A percentile compares a stretch with the other conserved stretches of the same genome.
Evolutionary conservation across 1,140 invertebrate genomes (phyloP).

Genomic region (Brachionus angularis): DNA sequence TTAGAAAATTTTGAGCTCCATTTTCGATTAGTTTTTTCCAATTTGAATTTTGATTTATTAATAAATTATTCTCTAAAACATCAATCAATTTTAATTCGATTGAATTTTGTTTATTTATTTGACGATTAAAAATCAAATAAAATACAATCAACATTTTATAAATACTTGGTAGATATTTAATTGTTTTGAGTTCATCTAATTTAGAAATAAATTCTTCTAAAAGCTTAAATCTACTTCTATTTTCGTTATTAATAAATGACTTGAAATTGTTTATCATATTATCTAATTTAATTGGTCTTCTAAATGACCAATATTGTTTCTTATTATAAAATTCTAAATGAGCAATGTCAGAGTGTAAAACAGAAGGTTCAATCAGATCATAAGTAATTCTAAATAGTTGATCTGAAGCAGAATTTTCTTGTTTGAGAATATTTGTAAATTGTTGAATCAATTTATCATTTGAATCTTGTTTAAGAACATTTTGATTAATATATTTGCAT

Average conservation of each 20-base stretch:
- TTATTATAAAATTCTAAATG: background rate
- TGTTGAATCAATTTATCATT: background rate
- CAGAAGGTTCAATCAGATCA: background rate
- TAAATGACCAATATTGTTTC: slow-evolving; percentile 8
- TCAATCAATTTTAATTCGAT: background rate
- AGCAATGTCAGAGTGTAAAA: background rate
- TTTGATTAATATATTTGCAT: background rate
- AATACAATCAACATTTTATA: background rate
- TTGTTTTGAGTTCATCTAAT: slow-evolving; percentile 1
- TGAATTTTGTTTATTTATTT: slow-evolving; percentile 5
- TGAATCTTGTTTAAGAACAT: background rate
- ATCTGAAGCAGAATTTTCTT: slow-evolving; percentile 4
- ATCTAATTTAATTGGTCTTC: slow-evolving; percentile 16
- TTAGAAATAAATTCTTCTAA: background rate
- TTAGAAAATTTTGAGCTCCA: background rate
- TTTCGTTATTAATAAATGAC: background rate
- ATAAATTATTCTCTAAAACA: background rate
- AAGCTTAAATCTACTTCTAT: background rate
- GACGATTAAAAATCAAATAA: slow-evolving; percentile 8
- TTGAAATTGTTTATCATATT: slow-evolving; percentile 6
- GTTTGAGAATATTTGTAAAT: background rate
- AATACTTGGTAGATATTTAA: slow-evolving; percentile 27
- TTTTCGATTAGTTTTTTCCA: slow-evolving; percentile 4
- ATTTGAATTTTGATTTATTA: background rate
- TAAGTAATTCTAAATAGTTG: background rate